phyloP scores from a whole-genome alignment of 2,888 invertebrate species.

The Lacanobia wlatinum region DNA sequence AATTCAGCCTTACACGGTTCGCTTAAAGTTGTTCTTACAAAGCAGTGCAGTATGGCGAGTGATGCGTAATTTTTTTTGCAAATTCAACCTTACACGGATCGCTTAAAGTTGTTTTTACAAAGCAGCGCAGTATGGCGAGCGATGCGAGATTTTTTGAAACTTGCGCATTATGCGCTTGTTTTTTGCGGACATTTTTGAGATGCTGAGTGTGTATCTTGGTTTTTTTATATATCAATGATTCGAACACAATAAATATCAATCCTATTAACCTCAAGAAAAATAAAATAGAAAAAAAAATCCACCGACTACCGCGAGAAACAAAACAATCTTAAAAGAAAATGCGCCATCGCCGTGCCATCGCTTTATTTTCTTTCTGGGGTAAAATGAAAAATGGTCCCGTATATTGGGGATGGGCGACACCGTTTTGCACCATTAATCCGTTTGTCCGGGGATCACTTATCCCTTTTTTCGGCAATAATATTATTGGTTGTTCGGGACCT shows the following conservation, averaged over 20 bases:
- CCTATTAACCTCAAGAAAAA: constrained; percentile 31
- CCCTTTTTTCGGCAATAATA: constrained; percentile 55
- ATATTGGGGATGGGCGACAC: constrained; percentile 41
- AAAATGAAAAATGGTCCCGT: constrained; percentile 51
- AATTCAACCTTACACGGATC: too few relatives aligned
- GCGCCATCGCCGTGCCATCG: neutral
- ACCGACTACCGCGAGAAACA: constrained; percentile 7
- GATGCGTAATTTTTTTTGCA: too few relatives aligned
- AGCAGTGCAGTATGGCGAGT: too few relatives aligned
- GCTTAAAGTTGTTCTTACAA: too few relatives aligned
- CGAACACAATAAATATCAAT: constrained; percentile 27
- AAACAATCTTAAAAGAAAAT: constrained; percentile 24
- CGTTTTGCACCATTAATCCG: constrained; percentile 59
- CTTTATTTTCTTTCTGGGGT: constrained; percentile 32
- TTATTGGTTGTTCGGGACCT: constrained; percentile 46
- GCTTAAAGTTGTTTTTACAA: too few relatives aligned
- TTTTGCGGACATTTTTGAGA: too few relatives aligned
- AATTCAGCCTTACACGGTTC: too few relatives aligned
- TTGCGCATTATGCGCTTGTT: too few relatives aligned
- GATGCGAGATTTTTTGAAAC: too few relatives aligned
- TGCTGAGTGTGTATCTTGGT: too few relatives aligned
- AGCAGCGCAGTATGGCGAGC: too few relatives aligned
- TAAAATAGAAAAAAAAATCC: constrained; percentile 2
- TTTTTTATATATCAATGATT: too few relatives aligned
- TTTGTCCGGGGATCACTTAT: constrained; percentile 57